Base-by-base conservation (phyloP, 2,888 invertebrate species). In the Nipponacmea schrenckii region DNA sequence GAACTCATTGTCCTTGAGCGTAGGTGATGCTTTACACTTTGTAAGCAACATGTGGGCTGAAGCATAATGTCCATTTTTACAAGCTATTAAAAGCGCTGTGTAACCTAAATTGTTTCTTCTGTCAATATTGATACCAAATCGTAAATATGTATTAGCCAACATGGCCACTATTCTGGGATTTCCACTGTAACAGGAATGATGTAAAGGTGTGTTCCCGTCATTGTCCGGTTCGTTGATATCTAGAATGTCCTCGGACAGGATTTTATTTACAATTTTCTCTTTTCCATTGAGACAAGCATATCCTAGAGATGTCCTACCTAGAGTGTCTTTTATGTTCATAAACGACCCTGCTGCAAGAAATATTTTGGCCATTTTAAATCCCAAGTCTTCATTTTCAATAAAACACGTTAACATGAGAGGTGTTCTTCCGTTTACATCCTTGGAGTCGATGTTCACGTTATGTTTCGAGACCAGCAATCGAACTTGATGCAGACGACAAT, bases 401-500 rank as follows among this genome's bases (percentile, higher is more conserved):
- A 86, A 80, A 71, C 86, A 85, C 20, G 87, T 80, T 24, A 88
- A 75, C 87, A 87, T 88, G 64, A 88, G 78, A 1, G 88, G 85
- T 2, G 88, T 86, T 14, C 87, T 74, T 17, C 87, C 88, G 70
- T 83, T 83, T 26, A 86, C 74, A 74, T 88, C 88, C 72, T 81
- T 80, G 7, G 78, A 77, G 74, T 88, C 85, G n/a, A 86, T 83
- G 70, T 81, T 81, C 68, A 79, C 83, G 64, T 81, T 80, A 72
- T 87, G 85, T 73, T 85, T 85, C 24, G 77, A 72, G 17, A 88
- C 85, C 17, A 88, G 80, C 8, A 88, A 81, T 7, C 87, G 79
- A 0, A 87, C 86, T 75, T 88, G 88, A 68, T 87, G 87, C 10
- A 88, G 76, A 7, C 88, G 78, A 46, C 83, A 82, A 73, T 87